phyloP scores from a whole-genome alignment of 2,797 vertebrate genomes.

The Tokudaia tokunoshimensis region DNA sequence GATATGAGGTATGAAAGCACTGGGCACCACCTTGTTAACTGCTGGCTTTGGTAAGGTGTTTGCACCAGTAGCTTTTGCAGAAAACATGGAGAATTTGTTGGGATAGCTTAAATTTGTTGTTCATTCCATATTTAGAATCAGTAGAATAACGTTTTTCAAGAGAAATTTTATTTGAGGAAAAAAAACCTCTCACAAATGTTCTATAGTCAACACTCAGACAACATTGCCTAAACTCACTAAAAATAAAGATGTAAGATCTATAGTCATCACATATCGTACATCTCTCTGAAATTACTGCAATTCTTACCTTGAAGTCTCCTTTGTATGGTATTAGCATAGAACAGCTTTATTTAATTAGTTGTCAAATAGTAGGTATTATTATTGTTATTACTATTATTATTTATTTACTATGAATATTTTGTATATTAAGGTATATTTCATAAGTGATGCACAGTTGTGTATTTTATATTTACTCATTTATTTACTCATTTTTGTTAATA shows the following conservation, averaged over 20 bases:
- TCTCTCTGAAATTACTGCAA: neutral
- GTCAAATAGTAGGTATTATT: neutral
- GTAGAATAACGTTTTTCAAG: neutral
- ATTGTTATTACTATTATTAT: neutral
- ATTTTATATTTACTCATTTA: neutral
- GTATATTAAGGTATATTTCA: neutral
- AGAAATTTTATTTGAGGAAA: neutral
- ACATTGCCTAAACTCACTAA: neutral
- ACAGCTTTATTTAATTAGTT: neutral
- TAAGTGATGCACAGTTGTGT: neutral
- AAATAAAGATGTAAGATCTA: neutral
- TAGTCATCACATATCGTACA: neutral
- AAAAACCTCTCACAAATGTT: neutral
- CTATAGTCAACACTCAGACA: neutral
- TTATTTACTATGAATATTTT: constrained; percentile 15
- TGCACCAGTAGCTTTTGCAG: neutral
- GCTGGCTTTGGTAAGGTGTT: neutral
- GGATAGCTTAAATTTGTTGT: neutral
- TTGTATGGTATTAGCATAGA: neutral
- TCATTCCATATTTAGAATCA: neutral
- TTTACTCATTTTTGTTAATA: neutral
- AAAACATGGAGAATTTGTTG: neutral
- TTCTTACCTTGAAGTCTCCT: no score
- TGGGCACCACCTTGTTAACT: neutral
- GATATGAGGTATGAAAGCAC: neutral